phyloP scores from a whole-genome alignment of 1,140 invertebrate species.

The Drosophila leontia region DNA sequence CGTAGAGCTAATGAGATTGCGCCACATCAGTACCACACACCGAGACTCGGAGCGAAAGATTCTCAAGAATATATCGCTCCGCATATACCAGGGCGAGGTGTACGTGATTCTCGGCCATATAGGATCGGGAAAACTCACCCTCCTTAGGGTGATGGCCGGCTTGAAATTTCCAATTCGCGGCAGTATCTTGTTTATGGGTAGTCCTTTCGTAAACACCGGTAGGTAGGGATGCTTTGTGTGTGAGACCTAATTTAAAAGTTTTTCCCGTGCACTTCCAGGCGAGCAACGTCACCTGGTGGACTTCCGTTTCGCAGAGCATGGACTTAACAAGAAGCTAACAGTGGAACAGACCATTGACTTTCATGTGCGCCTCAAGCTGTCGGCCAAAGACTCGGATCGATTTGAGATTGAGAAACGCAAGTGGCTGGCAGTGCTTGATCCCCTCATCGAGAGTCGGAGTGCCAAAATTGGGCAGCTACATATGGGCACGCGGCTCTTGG shows the following conservation, averaged over 20 bases:
- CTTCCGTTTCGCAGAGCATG: constrained; percentile 61
- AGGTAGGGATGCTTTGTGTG: not conserved
- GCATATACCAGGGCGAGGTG: constrained; percentile 88
- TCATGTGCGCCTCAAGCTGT: constrained; percentile 53
- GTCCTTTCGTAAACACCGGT: constrained; percentile 17
- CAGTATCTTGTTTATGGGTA: constrained; percentile 23
- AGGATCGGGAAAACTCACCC: constrained; percentile 89
- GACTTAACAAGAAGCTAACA: constrained; percentile 46
- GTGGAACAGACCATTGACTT: constrained; percentile 71
- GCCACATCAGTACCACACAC: constrained; percentile 54
- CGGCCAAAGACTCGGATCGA: not conserved
- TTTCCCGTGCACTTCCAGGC: not conserved
- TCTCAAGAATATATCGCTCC: constrained; percentile 89
- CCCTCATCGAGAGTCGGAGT: constrained; percentile 8
- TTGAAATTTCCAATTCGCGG: constrained; percentile 86
- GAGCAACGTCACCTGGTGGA: constrained; percentile 30
- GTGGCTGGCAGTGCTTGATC: constrained; percentile 56
- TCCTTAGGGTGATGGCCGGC: constrained; percentile 92
- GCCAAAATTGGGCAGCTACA: constrained; percentile 31
- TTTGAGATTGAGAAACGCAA: constrained; percentile 52
- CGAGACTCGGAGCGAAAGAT: constrained; percentile 85
- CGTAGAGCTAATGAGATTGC: constrained; percentile 52
- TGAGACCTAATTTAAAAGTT: not conserved
- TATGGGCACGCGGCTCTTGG: constrained; percentile 39
- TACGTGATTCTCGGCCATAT: constrained; percentile 91